Conservation (phyloP, 2,888 invertebrate genomes). For the Nymphalis c-album region DNA sequence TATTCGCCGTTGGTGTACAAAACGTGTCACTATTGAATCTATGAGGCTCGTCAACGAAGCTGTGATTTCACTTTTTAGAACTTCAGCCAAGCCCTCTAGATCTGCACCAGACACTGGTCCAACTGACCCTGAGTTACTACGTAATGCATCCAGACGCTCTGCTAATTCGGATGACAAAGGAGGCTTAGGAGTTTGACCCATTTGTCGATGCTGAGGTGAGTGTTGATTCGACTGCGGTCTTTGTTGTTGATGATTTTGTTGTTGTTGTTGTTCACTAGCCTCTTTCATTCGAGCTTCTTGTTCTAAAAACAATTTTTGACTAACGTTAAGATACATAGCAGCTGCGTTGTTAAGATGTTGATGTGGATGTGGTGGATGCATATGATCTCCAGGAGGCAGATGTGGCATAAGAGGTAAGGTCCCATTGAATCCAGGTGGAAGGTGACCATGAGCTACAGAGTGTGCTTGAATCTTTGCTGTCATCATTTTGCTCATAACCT, state of each 20-base stretch:
- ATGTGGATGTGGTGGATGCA: conserved; percentile 79
- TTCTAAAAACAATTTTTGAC: conserved; percentile 89
- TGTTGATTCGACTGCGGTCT: conserved; percentile 83
- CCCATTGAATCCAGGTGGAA: conserved; percentile 83
- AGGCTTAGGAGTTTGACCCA: conserved; percentile 72
- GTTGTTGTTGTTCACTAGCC: conserved; percentile 83
- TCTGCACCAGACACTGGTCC: conserved; percentile 88
- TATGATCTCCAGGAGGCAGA: conserved; percentile 76
- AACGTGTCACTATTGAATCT: conserved; percentile 92
- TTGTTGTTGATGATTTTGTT: conserved; percentile 79
- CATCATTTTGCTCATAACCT: conserved; percentile 86
- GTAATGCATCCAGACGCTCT: conserved; percentile 88
- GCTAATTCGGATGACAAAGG: conserved; percentile 86
- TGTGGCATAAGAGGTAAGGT: conserved; percentile 81
- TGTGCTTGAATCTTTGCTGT: conserved; percentile 83
- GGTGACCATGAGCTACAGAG: conserved; percentile 76
- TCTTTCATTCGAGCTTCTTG: conserved; percentile 89
- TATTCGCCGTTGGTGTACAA: conserved; percentile 89
- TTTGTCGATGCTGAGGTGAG: conserved; percentile 78
- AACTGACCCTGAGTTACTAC: conserved; percentile 85
- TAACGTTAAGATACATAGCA: conserved; percentile 89
- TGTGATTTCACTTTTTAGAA: conserved; percentile 94
- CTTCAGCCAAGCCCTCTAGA: conserved; percentile 93
- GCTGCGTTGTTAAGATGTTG: conserved; percentile 83
- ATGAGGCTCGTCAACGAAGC: conserved; percentile 91